Conservation (phyloP, 2,797 vertebrate species). For the Morelia viridis region DNA sequence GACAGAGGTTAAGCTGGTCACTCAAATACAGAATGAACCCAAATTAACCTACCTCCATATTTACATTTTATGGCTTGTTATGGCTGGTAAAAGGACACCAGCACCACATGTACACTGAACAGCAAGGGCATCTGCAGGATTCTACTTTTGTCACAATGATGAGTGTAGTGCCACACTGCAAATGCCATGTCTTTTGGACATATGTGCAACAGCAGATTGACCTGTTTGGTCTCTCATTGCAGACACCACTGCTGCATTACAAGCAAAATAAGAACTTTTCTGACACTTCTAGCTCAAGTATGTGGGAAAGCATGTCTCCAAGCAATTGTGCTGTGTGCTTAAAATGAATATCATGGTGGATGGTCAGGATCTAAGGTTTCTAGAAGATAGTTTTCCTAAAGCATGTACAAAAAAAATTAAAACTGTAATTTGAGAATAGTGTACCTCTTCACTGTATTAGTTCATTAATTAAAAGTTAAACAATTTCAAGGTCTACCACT, state of each 20-base stretch:
- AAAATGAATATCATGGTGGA: not conserved
- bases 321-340: not conserved
- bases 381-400: not conserved
- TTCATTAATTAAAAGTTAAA: slow-evolving; percentile 1
- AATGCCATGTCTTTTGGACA: not conserved
- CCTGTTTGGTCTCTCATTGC: not conserved
- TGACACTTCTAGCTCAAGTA: not conserved
- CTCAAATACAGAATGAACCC: not conserved
- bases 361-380: not conserved
- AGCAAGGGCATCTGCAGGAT: not conserved
- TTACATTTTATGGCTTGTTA: not conserved
- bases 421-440: not conserved
- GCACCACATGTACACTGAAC: not conserved
- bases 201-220: not conserved
- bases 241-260: not conserved
- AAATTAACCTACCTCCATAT: not conserved
- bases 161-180: not conserved
- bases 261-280: not conserved
- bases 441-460: not conserved
- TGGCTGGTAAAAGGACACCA: not conserved
- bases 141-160: not conserved
- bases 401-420: not conserved
- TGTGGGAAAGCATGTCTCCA: not conserved
- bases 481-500: not conserved
- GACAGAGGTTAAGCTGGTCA: not conserved